Conservation (phyloP, 2,797 vertebrate genomes). For the Rhincodon typus region DNA sequence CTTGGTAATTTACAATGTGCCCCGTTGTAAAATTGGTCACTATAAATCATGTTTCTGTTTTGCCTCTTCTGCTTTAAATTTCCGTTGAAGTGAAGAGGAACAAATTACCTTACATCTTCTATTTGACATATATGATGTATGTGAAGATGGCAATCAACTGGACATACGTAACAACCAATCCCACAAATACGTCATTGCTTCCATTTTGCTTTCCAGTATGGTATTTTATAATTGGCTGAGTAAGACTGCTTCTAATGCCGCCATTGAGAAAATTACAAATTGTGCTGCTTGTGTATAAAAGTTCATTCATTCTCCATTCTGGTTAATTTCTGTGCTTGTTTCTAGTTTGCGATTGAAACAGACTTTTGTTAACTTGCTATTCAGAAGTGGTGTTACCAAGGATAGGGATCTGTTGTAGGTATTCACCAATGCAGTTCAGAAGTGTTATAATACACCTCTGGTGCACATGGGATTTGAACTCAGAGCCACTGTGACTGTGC, state of each 20-base stretch:
- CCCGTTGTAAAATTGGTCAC: too few species aligned
- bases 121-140: neutral
- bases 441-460: too few species aligned
- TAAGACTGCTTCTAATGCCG: neutral
- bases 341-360: neutral
- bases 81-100: neutral
- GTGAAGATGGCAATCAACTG: neutral
- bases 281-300: neutral
- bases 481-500: neutral
- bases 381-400: neutral
- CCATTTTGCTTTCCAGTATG: too few species aligned
- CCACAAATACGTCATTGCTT: neutral
- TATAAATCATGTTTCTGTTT: neutral
- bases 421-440: too few species aligned
- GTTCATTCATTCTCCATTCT: neutral
- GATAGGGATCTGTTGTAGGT: neutral
- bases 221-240: neutral
- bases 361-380: neutral
- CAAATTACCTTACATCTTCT: neutral
- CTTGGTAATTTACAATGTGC: too few species aligned
- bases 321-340: neutral
- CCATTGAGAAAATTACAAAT: neutral
- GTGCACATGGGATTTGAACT: too few species aligned
- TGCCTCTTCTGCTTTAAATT: neutral
- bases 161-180: neutral